phyloP scores from a whole-genome alignment of 1,140 invertebrate genomes.

The Drosophila seguyi region DNA sequence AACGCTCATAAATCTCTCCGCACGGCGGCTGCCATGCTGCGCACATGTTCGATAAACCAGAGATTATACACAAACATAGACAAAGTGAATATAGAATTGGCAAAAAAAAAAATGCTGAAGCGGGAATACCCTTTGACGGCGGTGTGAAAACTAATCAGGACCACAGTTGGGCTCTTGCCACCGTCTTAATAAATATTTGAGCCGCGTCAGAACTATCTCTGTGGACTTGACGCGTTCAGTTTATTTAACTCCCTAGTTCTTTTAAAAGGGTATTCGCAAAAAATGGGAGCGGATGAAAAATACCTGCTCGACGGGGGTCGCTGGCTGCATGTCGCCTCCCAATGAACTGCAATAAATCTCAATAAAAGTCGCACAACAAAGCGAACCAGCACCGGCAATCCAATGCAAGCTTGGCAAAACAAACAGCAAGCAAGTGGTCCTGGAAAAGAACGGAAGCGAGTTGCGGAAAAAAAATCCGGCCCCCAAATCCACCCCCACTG shows the following conservation, averaged over 20 bases:
- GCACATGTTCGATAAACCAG: slow-evolving; percentile 58
- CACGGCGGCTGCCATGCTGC: slow-evolving; percentile 28
- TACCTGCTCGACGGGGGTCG: slow-evolving; percentile 30
- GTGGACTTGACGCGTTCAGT: not conserved
- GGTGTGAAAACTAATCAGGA: slow-evolving; percentile 27
- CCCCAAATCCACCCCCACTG: slow-evolving; percentile 13
- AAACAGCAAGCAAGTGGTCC: slow-evolving; percentile 59
- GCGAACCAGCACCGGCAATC: slow-evolving; percentile 35
- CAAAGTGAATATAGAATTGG: slow-evolving; percentile 54
- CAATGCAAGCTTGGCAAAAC: slow-evolving; percentile 54
- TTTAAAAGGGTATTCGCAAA: slow-evolving; percentile 15
- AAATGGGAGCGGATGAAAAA: slow-evolving; percentile 7
- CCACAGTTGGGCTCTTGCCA: not conserved
- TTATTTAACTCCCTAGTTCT: slow-evolving; percentile 1
- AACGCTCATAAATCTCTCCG: slow-evolving; percentile 44
- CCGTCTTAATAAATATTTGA: slow-evolving; percentile 23
- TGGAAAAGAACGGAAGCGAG: not conserved
- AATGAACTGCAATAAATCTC: slow-evolving; percentile 77
- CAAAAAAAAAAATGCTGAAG: slow-evolving; percentile 38
- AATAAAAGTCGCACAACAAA: slow-evolving; percentile 66
- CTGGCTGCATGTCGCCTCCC: slow-evolving; percentile 49
- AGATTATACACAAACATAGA: slow-evolving; percentile 56
- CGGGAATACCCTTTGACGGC: slow-evolving; percentile 32
- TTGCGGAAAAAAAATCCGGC: not conserved
- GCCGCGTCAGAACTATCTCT: not conserved